These are phyloP conservation scores for Lasioglossum zephyrum DNA, from an alignment of 2,888 invertebrate species.

Conservation along the genomic window DNA sequence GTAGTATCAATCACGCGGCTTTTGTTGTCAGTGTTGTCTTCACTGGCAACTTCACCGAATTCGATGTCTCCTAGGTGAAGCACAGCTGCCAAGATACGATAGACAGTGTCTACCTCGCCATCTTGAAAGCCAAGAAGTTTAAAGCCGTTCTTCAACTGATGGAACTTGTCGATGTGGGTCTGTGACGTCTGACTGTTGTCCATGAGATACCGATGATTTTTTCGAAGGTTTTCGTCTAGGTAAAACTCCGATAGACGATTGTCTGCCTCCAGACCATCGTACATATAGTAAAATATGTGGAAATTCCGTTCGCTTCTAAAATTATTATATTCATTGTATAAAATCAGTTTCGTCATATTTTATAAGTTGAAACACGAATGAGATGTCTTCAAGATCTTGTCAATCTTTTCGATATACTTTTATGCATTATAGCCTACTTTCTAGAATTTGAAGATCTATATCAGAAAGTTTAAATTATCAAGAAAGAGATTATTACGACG, in stretches of 20 bases:
- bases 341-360: not conserved
- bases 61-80: conserved; percentile 92
- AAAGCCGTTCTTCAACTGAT: conserved; percentile 89
- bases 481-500: not conserved
- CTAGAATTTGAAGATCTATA: no score
- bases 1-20: conserved; percentile 89
- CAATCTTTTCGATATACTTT: no score
- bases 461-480: no score
- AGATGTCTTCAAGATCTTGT: no score
- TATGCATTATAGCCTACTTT: no score
- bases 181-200: conserved; percentile 83
- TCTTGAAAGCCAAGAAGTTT: conserved; percentile 91
- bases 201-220: conserved; percentile 87
- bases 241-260: conserved; percentile 89
- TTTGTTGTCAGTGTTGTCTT: conserved; percentile 90
- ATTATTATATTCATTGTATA: conserved; percentile 53
- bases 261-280: conserved; percentile 90
- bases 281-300: conserved; percentile 92
- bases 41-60: conserved; percentile 89
- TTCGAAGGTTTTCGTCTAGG: conserved; percentile 87
- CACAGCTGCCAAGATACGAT: conserved; percentile 90
- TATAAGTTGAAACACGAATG: no score
- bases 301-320: conserved; percentile 91
- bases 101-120: conserved; percentile 90
- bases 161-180: conserved; percentile 89